Evolutionary conservation across 2,113 vertebrate genomes (phyloP), one percentile per base, ranked within the genome.

Genomic region (Strigops habroptila): DNA sequence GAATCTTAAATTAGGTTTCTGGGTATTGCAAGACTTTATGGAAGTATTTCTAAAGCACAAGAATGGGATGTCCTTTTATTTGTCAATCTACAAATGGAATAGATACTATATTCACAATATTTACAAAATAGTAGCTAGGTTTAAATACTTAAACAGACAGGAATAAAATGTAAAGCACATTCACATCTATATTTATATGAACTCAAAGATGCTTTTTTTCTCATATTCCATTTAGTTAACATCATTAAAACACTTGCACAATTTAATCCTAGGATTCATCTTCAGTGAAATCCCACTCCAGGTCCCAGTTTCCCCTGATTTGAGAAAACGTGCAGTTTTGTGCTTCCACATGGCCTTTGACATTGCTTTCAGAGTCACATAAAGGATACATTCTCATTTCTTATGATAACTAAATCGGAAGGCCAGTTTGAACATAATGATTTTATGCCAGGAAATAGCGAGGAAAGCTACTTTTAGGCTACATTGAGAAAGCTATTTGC

Each of bases 241-340:
- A 5, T 27, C 24, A 44, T 37, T 69, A 57, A 83, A 73, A 41
- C 4, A 41, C 21, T 55, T 69, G 27, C 1, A 22, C 4, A 44
- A 10, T 2, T 2, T 62, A 48, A 43, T 64, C 27, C 21, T 24
- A 59, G 18, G 19, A 70, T 67, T 52, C 7, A 31, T n/a, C 8
- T 43, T n/a, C 44, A 64, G 4, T 39, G 16, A 44, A 64, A 69
- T 19, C 18, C 9, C 18, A 62, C 3, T 2, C 2, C 31, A 35
- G 3, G 2, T 39, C 35, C 1, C 31, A 49, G 1, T 77, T 80
- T 77, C 15, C 14, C 13, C 3, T 0, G 3, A 35, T 25, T 27
- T 51, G 8, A 68, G 14, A 9, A 93, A 94, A 79, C 16, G 3
- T 18, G 19, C 3, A 30, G 8, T 9, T 59, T 78, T n/a, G 18